Conservation (phyloP, 1,140 invertebrate genomes). For the Trichonephila clavata region DNA sequence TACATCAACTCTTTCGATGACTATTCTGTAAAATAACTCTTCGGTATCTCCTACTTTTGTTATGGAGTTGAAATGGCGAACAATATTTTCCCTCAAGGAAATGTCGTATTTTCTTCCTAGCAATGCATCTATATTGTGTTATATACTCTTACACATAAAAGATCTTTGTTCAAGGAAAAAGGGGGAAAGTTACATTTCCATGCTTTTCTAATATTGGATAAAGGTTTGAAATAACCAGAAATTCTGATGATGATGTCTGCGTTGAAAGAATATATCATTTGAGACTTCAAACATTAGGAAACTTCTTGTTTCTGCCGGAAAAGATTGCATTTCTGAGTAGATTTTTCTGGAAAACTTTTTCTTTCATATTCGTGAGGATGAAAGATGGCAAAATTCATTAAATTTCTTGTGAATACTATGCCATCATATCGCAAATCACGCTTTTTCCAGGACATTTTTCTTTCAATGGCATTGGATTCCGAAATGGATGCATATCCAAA, state of each 20-base stretch:
- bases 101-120: neutral
- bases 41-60: neutral
- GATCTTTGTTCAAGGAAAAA: neutral
- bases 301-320: too few species aligned
- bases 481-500: too few species aligned
- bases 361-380: too few species aligned
- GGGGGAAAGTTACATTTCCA: neutral
- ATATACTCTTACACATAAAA: neutral
- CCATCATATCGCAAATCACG: too few species aligned
- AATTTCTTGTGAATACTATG: too few species aligned
- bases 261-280: slow-evolving; percentile 1
- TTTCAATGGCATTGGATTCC: too few species aligned
- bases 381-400: too few species aligned
- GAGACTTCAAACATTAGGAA: neutral
- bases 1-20: neutral
- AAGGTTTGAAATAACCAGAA: neutral
- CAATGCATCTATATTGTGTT: neutral
- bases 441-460: too few species aligned
- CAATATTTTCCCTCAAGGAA: neutral
- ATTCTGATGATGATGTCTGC: neutral
- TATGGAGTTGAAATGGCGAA: neutral
- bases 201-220: neutral
- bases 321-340: too few species aligned
- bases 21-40: neutral
- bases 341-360: too few species aligned